Base-by-base conservation (phyloP, 2,797 vertebrate genomes). In the Pteronotus mesoamericanus region DNA sequence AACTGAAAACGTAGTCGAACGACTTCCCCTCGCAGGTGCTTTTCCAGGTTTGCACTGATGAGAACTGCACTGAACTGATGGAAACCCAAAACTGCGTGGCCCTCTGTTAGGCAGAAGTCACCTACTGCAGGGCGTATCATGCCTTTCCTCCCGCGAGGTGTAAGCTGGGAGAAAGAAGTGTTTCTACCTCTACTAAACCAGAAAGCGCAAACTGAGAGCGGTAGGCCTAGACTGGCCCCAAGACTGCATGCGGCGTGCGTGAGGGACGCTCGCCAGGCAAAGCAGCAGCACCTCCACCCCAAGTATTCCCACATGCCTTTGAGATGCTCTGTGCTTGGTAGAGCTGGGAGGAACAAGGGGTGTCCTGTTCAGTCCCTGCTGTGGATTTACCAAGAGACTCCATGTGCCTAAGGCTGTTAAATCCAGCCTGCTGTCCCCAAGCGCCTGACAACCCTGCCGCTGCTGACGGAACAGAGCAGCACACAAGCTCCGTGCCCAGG, bases 81-180 rank as follows among this genome's bases (percentile, higher is more conserved):
- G 0, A 34, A 48, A 22, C 37, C 71, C 53, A 37, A 39, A 74
- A 69, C 19, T 9, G 82, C 37, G 55, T 0, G 16, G 22, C 10
- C 57, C 26, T 83, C 48, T 74, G 79, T 84, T 6, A 69, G 37
- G 75, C 15, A 68, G 26, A n/a, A 34, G 29, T n/a, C 7, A 5
- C 32, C 61, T 29, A 61, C 21, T 0, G 22, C 24, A 11, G 0
- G 11, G 59, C 14, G 10, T 26, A 18, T 0, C 24, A 16, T 32
- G 22, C 24, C 64, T 32, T 51, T 68, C 71, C 44, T n/a, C 48
- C 3, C 5, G 34, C 29, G 59, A 71, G 53, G 69, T 3, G 15
- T 12, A 78, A 39, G 8, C 59, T 78, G 29, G 92, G 29, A 93
- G 6, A 55, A n/a, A 69, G 10, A 86, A 86, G 71, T 29, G 18